These are phyloP conservation scores for Eonycteris spelaea DNA, from an alignment of 2,113 vertebrate genomes.

Conservation along the genomic window DNA sequence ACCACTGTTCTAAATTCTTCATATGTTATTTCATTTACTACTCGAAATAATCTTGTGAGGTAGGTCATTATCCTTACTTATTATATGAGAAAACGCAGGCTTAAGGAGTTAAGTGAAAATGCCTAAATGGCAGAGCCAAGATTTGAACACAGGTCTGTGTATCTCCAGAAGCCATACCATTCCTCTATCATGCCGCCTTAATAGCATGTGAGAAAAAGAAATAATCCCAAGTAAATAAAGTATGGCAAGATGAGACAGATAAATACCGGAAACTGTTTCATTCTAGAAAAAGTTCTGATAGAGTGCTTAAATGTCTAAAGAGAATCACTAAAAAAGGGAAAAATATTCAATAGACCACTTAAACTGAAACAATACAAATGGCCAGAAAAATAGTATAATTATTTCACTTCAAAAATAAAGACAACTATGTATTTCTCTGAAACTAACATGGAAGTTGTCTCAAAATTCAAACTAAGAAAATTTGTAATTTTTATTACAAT, in stretches of 20 bases:
- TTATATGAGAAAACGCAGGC: background rate
- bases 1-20: background rate
- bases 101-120: background rate
- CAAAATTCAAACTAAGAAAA: constrained; percentile 16
- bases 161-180: background rate
- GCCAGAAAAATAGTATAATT: background rate
- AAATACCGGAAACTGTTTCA: background rate
- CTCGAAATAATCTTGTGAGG: background rate
- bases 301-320: background rate
- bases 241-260: background rate
- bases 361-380: background rate
- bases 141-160: background rate
- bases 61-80: background rate
- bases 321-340: background rate
- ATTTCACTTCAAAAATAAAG: constrained; percentile 50
- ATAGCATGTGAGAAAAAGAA: background rate
- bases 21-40: background rate
- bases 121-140: background rate
- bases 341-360: constrained; percentile 23
- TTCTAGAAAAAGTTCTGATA: constrained; percentile 34
- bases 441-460: constrained; percentile 22
- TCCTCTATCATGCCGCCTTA: background rate
- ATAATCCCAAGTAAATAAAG: background rate
- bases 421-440: background rate
- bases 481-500: background rate